A percentile compares a stretch with the other conserved stretches of the same genome.
Conservation (phyloP, 2,888 invertebrate genomes). For the Chloroclystis v-ata region DNA sequence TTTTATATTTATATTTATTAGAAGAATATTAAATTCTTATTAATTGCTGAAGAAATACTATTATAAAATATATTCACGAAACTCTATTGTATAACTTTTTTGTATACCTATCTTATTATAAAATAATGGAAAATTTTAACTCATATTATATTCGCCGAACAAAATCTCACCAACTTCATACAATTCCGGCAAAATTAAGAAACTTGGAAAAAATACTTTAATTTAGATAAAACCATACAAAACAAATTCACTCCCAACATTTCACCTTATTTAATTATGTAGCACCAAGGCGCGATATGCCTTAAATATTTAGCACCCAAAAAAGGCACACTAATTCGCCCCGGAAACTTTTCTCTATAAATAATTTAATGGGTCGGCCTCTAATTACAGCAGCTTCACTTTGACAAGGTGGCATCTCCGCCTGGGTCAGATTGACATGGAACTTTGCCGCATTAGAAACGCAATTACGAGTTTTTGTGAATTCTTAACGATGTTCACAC, state of each 20-base stretch:
- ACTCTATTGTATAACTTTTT: too few species aligned
- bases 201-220: too few species aligned
- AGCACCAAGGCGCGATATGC: background rate
- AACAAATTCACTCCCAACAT: background rate
- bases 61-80: too few species aligned
- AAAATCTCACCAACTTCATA: too few species aligned
- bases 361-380: slow-evolving; percentile 30
- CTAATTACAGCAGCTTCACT: slow-evolving; percentile 40
- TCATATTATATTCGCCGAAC: too few species aligned
- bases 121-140: too few species aligned
- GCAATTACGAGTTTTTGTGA: slow-evolving; percentile 31
- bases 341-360: slow-evolving; percentile 16
- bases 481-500: background rate
- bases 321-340: background rate
- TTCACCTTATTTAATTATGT: background rate
- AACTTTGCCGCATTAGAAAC: slow-evolving; percentile 37
- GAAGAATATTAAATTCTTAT: too few species aligned
- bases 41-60: too few species aligned
- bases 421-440: slow-evolving; percentile 32
- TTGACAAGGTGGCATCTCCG: slow-evolving; percentile 41
- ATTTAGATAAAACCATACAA: background rate
- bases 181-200: too few species aligned
- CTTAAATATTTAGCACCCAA: background rate
- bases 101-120: too few species aligned
- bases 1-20: too few species aligned